Conservation (phyloP, 2,888 invertebrate genomes). For the Drosophila siamana region DNA sequence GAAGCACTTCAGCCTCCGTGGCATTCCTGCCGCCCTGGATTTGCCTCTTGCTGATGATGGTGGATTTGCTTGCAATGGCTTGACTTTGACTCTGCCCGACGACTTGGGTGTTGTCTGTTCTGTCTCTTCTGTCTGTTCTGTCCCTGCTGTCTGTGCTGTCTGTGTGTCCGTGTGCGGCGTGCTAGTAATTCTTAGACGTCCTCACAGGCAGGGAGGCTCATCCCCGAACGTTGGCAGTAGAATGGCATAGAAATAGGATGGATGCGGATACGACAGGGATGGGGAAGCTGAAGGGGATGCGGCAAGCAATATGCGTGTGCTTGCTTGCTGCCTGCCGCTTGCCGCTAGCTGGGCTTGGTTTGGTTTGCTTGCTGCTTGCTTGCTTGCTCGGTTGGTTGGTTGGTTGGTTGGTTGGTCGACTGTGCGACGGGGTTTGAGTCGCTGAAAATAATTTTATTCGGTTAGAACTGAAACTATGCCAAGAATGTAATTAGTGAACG, state of each 20-base stretch:
- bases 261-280: too few species aligned
- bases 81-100: background rate
- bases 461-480: constrained; percentile 94
- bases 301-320: constrained; percentile 57
- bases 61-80: constrained; percentile 27
- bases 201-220: constrained; percentile 6
- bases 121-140: constrained; percentile 1
- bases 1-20: constrained; percentile 21
- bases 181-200: constrained; percentile 46
- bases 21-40: constrained; percentile 24
- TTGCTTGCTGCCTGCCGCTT: too few species aligned
- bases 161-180: constrained; percentile 18
- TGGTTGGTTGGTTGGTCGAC: background rate
- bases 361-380: too few species aligned
- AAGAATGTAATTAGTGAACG: constrained; percentile 97
- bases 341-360: too few species aligned
- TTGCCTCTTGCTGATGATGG: background rate
- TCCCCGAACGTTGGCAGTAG: background rate
- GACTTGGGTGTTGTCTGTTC: background rate
- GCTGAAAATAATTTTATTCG: constrained; percentile 81
- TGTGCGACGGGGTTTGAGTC: constrained; percentile 54
- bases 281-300: background rate
- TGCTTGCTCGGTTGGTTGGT: background rate
- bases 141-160: constrained; percentile 4
- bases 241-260: background rate